Percentiles rank a stretch among this genome's conserved stretches.
Evolutionary conservation across 2,797 vertebrate genomes (phyloP).

Genomic region (Sebastes steindachneri): DNA sequence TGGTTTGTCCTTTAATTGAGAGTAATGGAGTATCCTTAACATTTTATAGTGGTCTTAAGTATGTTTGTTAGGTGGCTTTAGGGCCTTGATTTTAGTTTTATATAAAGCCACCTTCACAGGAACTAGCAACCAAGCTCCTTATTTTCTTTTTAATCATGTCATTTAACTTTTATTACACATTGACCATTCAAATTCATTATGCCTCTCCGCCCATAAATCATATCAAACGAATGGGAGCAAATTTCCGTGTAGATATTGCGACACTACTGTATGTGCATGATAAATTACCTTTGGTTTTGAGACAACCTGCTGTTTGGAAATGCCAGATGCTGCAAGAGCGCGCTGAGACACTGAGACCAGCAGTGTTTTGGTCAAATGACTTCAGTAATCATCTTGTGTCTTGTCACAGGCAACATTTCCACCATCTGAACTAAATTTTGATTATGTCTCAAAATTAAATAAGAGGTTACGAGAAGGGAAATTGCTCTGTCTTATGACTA

Average conservation of each 20-base stretch:
- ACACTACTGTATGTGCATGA: background rate
- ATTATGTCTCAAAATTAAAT: background rate
- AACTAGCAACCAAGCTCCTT: background rate
- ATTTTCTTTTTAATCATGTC: slow-evolving; percentile 7
- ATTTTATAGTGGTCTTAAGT: slow-evolving; percentile 8
- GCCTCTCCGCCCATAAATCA: slow-evolving; percentile 19
- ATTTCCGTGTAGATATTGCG: slow-evolving; percentile 9
- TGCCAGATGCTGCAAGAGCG: background rate
- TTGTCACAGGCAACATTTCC: background rate
- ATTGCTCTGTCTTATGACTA: background rate
- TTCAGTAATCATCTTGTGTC: background rate
- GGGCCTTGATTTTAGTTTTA: background rate
- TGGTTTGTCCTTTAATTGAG: slow-evolving; percentile 28
- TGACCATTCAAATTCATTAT: slow-evolving; percentile 29
- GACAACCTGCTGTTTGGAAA: background rate
- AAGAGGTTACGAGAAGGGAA: background rate
- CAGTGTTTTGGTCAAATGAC: background rate
- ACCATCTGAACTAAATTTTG: background rate
- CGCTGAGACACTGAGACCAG: background rate
- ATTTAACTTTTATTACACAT: slow-evolving; percentile 40
- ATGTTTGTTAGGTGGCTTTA: slow-evolving; percentile 11
- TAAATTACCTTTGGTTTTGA: slow-evolving; percentile 22
- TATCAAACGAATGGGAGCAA: slow-evolving; percentile 11
- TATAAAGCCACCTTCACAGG: slow-evolving; percentile 9
- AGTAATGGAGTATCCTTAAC: slow-evolving; percentile 5